These are phyloP conservation scores for Peromyscus melanophrys DNA, from an alignment of 2,797 vertebrate genomes.

Conservation along the genomic window DNA sequence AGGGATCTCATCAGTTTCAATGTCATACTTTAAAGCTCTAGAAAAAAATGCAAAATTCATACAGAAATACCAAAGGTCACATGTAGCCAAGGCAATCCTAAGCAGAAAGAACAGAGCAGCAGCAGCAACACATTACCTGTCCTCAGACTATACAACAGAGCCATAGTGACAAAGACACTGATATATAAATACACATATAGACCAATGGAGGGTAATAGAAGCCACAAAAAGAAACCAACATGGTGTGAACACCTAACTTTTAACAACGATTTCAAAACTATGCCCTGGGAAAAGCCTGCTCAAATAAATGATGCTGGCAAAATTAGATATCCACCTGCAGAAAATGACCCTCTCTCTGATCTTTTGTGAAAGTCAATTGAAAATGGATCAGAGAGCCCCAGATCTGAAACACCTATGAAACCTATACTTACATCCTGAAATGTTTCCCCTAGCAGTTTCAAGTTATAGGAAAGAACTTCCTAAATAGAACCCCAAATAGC, in stretches of 20 bases:
- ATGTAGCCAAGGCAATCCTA: neutral
- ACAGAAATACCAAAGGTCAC: neutral
- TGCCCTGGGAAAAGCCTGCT: neutral
- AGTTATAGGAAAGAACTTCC: neutral
- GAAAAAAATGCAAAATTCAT: neutral
- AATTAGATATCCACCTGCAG: neutral
- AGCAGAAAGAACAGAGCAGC: neutral
- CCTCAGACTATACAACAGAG: neutral
- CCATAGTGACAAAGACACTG: neutral
- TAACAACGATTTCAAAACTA: neutral
- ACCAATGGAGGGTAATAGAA: neutral
- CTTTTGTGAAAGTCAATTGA: neutral
- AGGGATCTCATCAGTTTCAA: neutral
- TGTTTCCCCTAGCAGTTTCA: neutral
- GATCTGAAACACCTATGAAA: neutral
- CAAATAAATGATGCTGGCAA: neutral
- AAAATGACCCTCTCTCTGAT: neutral
- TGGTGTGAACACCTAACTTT: neutral
- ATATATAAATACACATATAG: neutral
- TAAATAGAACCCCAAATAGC: neutral
- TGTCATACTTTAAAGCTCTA: neutral
- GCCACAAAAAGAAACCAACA: neutral
- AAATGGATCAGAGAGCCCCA: neutral
- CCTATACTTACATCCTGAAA: neutral
- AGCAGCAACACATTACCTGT: neutral